A percentile compares a stretch with the other conserved stretches of the same genome.
Conservation (phyloP, 2,113 vertebrate species). For the Hydrolagus affinis region DNA sequence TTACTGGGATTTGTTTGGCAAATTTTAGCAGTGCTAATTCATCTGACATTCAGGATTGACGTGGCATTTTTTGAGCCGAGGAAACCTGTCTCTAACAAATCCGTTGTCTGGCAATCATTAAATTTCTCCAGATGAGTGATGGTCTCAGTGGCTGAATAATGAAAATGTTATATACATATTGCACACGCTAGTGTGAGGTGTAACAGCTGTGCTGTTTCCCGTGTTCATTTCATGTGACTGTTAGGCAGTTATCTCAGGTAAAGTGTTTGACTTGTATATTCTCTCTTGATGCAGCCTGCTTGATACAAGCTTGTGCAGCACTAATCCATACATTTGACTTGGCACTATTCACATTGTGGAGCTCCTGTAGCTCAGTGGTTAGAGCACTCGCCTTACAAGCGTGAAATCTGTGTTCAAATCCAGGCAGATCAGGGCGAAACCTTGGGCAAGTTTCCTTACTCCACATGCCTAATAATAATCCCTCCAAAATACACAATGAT, state of each 20-base stretch:
- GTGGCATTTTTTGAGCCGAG: background rate
- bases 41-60: background rate
- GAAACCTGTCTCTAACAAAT: background rate
- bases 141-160: background rate
- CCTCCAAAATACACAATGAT: too few species aligned
- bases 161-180: background rate
- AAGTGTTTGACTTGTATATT: background rate
- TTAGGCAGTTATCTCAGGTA: background rate
- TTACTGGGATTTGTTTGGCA: background rate
- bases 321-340: too few species aligned
- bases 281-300: background rate
- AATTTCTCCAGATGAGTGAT: background rate
- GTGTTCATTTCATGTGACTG: background rate
- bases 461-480: too few species aligned
- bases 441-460: too few species aligned
- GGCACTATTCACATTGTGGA: too few species aligned
- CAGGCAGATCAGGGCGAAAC: too few species aligned
- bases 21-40: background rate
- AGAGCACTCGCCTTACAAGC: too few species aligned
- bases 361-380: too few species aligned
- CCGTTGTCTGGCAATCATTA: background rate
- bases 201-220: constrained; percentile 2
- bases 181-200: background rate
- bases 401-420: too few species aligned
- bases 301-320: background rate